phyloP scores from a whole-genome alignment of 2,113 vertebrate species.

The Pyrgilauda ruficollis region DNA sequence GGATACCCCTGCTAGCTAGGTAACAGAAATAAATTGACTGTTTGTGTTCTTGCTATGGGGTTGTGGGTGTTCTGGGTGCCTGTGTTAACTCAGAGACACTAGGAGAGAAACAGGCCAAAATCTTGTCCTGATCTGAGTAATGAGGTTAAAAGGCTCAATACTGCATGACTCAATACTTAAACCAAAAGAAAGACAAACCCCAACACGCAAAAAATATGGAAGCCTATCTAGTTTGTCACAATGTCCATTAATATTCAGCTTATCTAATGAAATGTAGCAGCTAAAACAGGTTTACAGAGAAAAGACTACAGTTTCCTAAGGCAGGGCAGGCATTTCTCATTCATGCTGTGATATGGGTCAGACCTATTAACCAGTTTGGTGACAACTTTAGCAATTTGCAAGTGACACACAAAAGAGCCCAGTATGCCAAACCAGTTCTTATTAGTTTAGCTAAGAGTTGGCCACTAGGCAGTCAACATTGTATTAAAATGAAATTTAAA shows the following conservation, averaged over 20 bases:
- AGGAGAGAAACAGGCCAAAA: background rate
- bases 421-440: background rate
- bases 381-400: background rate
- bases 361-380: background rate
- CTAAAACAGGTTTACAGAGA: background rate
- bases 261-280: background rate
- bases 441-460: background rate
- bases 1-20: background rate
- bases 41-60: background rate
- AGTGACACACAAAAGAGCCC: background rate
- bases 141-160: background rate
- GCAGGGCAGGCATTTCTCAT: accelerated
- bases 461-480: background rate
- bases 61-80: background rate
- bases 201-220: background rate
- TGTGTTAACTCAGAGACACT: background rate
- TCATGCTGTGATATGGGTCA: accelerated
- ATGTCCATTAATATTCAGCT: background rate
- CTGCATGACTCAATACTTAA: background rate
- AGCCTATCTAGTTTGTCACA: background rate
- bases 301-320: background rate
- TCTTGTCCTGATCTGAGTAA: background rate
- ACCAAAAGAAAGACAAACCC: accelerated
- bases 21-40: background rate
- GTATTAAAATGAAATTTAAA: background rate